Conservation (phyloP, 2,888 invertebrate species). For the Trachelus stipa region DNA sequence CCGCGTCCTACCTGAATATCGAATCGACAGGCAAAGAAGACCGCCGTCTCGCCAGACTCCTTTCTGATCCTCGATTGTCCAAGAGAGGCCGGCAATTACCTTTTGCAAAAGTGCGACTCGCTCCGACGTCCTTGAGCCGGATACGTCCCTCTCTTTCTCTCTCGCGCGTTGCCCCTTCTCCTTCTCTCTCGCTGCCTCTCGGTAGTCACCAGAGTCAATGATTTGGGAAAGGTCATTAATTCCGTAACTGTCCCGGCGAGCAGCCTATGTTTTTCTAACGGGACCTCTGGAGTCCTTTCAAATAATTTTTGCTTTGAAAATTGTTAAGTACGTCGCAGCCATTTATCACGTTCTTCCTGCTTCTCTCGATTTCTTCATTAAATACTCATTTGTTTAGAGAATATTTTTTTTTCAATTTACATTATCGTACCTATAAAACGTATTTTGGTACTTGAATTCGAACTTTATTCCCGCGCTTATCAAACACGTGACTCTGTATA, state of each 20-base stretch:
- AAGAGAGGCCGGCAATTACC: background rate
- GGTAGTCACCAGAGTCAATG: background rate
- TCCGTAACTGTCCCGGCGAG: background rate
- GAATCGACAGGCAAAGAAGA: background rate
- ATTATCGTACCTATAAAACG: background rate
- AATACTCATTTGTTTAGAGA: too few species aligned
- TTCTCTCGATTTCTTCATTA: background rate
- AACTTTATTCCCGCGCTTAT: background rate
- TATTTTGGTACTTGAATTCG: background rate
- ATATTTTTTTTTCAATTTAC: too few species aligned
- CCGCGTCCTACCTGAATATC: background rate
- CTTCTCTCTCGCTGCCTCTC: background rate
- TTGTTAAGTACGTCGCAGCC: background rate
- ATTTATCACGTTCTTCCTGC: background rate
- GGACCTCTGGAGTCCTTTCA: background rate
- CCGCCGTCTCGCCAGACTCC: background rate
- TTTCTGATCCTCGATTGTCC: background rate
- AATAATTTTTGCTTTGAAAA: background rate
- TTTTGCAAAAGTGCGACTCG: background rate
- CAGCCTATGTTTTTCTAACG: background rate
- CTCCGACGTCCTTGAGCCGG: background rate
- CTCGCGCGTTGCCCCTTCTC: background rate
- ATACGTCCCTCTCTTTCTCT: background rate
- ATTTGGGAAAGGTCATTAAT: slow-evolving; percentile 8
- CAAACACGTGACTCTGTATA: background rate